phyloP scores from a whole-genome alignment of 2,888 invertebrate genomes.

The Agrochola macilenta region DNA sequence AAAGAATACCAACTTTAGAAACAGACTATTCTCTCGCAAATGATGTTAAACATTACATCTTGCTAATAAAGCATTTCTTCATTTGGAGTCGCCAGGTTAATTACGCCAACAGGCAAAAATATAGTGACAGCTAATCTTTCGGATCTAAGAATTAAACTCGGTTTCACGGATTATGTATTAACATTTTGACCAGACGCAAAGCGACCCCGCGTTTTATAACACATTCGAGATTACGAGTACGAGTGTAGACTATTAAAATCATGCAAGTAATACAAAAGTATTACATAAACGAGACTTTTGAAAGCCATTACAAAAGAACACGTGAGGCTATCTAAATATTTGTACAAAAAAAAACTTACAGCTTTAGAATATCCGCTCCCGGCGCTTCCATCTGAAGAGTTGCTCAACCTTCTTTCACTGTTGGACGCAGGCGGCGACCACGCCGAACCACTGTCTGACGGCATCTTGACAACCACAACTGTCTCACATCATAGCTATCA shows the following conservation, averaged over 20 bases:
- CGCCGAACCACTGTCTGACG: constrained; percentile 88
- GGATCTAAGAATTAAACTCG: constrained; percentile 15
- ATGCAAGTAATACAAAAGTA: constrained; percentile 45
- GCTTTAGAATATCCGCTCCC: constrained; percentile 89
- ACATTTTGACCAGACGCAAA: constrained; percentile 33
- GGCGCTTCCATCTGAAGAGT: constrained; percentile 89
- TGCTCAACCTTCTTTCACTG: constrained; percentile 88
- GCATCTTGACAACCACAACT: constrained; percentile 83
- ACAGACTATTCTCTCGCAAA: neutral
- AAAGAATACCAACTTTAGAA: neutral
- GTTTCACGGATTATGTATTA: constrained; percentile 27
- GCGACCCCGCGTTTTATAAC: constrained; percentile 49
- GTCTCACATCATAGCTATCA: constrained; percentile 84
- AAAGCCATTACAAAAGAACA: constrained; percentile 55
- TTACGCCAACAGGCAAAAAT: constrained; percentile 3
- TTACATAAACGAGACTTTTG: constrained; percentile 53
- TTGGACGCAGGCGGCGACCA: constrained; percentile 88
- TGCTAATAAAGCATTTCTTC: neutral
- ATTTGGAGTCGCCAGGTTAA: neutral
- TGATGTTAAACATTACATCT: neutral
- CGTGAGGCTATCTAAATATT: constrained; percentile 41
- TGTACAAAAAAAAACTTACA: constrained; percentile 78
- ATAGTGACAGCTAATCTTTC: constrained; percentile 14
- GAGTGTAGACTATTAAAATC: constrained; percentile 45
- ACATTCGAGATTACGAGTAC: constrained; percentile 48